A percentile compares a stretch with the other conserved stretches of the same genome.
Evolutionary conservation across 2,113 vertebrate species (phyloP).

Genomic region (Bos indicus): DNA sequence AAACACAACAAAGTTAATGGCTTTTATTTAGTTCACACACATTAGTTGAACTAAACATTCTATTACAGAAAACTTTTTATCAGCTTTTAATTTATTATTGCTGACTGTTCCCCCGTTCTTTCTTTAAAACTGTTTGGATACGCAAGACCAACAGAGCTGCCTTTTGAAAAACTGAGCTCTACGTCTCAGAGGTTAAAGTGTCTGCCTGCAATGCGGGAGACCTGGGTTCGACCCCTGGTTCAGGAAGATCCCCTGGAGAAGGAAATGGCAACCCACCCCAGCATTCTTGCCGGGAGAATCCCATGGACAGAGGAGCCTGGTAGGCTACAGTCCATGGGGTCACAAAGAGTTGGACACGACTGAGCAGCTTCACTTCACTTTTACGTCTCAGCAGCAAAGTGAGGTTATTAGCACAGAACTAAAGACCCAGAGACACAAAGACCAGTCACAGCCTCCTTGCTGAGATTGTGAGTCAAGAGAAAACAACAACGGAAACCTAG

Average conservation of each 20-base stretch:
- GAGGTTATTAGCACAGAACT: rapidly evolving
- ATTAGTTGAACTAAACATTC: not conserved
- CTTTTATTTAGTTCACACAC: not conserved
- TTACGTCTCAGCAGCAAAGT: not conserved
- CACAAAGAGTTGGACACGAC: rapidly evolving
- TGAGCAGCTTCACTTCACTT: not conserved
- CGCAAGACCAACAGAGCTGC: not conserved
- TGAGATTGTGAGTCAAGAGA: not conserved
- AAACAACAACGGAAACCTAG: rapidly evolving
- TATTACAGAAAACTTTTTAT: not conserved
- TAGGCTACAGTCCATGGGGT: not conserved
- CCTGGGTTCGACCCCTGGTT: not conserved
- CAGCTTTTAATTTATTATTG: not conserved
- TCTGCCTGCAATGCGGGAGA: not conserved
- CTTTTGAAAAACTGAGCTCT: not conserved
- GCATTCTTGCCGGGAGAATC: not conserved
- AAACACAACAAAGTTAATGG: not conserved
- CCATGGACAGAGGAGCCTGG: not conserved
- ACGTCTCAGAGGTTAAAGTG: not conserved
- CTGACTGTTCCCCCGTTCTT: not conserved
- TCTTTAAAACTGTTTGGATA: not conserved
- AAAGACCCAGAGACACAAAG: rapidly evolving
- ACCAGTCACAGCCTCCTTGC: not conserved
- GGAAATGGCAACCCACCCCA: not conserved
- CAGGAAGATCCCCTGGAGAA: not conserved